Base-by-base conservation (phyloP, 2,888 invertebrate genomes). In the Orgyia antiqua region DNA sequence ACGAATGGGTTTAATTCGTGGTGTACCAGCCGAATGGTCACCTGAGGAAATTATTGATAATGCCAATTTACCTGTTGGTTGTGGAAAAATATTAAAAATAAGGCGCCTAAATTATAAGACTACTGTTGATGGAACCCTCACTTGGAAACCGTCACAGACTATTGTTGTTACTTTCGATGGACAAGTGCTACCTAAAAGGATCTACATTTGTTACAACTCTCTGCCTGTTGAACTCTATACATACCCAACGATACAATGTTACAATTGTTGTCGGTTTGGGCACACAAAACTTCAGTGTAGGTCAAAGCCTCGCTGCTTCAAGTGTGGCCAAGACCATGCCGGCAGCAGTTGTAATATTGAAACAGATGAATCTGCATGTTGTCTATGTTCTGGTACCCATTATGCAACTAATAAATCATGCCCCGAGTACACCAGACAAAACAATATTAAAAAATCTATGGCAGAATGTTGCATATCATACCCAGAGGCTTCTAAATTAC, bases 141-240 rank as follows among this genome's bases (percentile, higher is more conserved):
- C n/a, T n/a, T n/a, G n/a, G n/a, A n/a, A n/a, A n/a, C n/a, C n/a
- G n/a, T n/a, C n/a, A n/a, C n/a, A 33, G 13, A 20, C 33, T 8
- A 10, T 33, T 3, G 25, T 33, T 2, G 12, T 33, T 13, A 29
- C 28, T 4, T 33, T 33, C 29, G 33, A 33, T 21, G 33, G 33
- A 6, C 33, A 33, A 13, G 11, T 29, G 13, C 18, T 33, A 10
- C 33, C 33, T 4, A 29, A 33, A 17, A 13, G 25, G 13, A 25
- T 17, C 4, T 26, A 15, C 8, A 26, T 26, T 8, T 15, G 25
- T n/a, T 26, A 26, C 10, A 15, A 4, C 10, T 9, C 25, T 8
- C 15, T 26, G 1, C 6, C 15, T 2, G 25, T 26, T 2, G 11
- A 26, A 5, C 2, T 26, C 4, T 26, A 26, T n/a, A 15, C 10